Percentiles rank a stretch among this genome's conserved stretches.
phyloP scores from a whole-genome alignment of 2,888 invertebrate genomes.

The Cephus sareptanus region DNA sequence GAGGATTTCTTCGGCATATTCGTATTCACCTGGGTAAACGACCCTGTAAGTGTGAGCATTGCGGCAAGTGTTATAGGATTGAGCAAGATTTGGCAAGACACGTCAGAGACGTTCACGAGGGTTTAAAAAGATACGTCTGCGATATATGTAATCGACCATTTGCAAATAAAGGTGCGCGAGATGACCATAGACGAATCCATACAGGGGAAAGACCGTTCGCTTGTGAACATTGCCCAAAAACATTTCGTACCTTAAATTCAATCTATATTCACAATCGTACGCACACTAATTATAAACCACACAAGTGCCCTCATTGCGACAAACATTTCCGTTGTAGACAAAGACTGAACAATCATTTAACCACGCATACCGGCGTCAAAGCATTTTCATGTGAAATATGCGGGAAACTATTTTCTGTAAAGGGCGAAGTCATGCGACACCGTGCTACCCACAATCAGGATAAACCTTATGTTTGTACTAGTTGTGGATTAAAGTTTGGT shows the following conservation, averaged over 20 bases:
- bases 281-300: slow-evolving; percentile 62
- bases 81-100: slow-evolving; percentile 69
- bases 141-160: slow-evolving; percentile 67
- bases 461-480: slow-evolving; percentile 57
- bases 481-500: slow-evolving; percentile 64
- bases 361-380: slow-evolving; percentile 64
- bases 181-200: slow-evolving; percentile 69
- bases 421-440: slow-evolving; percentile 68
- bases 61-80: slow-evolving; percentile 69
- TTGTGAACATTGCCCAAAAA: slow-evolving; percentile 70
- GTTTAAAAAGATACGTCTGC: slow-evolving; percentile 68
- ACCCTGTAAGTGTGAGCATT: slow-evolving; percentile 67
- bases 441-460: slow-evolving; percentile 64
- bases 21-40: slow-evolving; percentile 66
- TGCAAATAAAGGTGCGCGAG: slow-evolving; percentile 66
- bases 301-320: slow-evolving; percentile 65
- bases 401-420: slow-evolving; percentile 67
- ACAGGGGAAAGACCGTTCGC: slow-evolving; percentile 65
- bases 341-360: slow-evolving; percentile 64
- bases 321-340: slow-evolving; percentile 65
- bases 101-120: slow-evolving; percentile 66
- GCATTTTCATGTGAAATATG: slow-evolving; percentile 67
- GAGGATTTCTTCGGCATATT: slow-evolving; percentile 67
- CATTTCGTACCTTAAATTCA: slow-evolving; percentile 69
- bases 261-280: slow-evolving; percentile 67